These are phyloP conservation scores for Poecilia latipinna DNA, from an alignment of 2,113 vertebrate genomes.

Conservation along the genomic window DNA sequence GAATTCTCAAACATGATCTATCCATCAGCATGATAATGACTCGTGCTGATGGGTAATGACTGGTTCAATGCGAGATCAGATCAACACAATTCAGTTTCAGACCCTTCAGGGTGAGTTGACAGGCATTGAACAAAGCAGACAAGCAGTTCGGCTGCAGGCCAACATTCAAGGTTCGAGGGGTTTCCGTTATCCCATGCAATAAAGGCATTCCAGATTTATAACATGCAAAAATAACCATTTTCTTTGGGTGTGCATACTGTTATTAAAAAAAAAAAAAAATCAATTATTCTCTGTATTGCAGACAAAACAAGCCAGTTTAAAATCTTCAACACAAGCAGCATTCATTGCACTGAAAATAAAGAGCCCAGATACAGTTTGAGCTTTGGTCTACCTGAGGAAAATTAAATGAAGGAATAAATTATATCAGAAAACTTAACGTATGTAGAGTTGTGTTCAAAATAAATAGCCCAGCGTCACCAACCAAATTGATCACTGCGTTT, in stretches of 20 bases:
- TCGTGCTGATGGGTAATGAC: no score
- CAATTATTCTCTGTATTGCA: neutral
- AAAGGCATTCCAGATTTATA: slow-evolving; percentile 34
- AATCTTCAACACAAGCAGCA: slow-evolving; percentile 22
- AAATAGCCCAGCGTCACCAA: no score
- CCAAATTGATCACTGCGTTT: no score
- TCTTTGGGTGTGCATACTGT: slow-evolving; percentile 38
- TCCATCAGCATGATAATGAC: no score
- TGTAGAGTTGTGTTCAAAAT: no score
- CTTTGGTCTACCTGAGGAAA: slow-evolving; percentile 51
- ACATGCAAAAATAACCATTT: slow-evolving; percentile 16
- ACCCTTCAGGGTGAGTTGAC: neutral
- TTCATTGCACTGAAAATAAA: slow-evolving; percentile 4
- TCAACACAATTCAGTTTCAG: no score
- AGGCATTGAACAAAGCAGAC: neutral
- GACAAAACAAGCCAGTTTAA: neutral
- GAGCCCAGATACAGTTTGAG: slow-evolving; percentile 10
- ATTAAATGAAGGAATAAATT: neutral
- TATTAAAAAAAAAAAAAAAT: neutral
- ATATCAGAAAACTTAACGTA: neutral
- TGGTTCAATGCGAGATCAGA: no score
- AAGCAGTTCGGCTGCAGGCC: neutral
- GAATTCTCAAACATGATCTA: no score
- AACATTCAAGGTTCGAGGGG: slow-evolving; percentile 11
- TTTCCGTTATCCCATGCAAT: slow-evolving; percentile 26